Base-by-base conservation (phyloP, 2,113 vertebrate genomes). In the Laterallus jamaicensis region DNA sequence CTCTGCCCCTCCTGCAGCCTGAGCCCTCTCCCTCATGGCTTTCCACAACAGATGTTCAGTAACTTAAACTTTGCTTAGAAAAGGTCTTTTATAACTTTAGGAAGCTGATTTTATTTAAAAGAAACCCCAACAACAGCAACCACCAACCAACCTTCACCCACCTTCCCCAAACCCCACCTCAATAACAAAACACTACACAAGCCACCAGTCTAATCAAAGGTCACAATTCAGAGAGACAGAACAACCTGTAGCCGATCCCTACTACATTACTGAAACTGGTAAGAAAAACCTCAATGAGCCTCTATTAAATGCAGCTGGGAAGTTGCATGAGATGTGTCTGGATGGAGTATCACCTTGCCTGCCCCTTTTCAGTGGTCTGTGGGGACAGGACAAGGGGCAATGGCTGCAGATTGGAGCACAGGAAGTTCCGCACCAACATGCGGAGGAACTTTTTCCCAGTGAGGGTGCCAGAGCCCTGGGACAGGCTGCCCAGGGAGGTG, bases 21-120 rank as follows among this genome's bases (percentile, higher is more conserved):
- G 14, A 68, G 47, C 60, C 44, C 29, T 88, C 44, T 94, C 79
- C 87, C 69, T 68, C 44, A 37, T 79, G 84, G 77, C 74, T 73
- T 95, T 54, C 42, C 66, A 32, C 68, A 89, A 7, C 90, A 95
- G 86, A 96, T 96, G 96, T 82, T 94, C 69, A 58, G 68, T 87
- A 86, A 77, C 66, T 92, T 90, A 47, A 77, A 64, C 77, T 93
- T 88, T 64, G 73, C 82, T 86, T 73, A 88, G 90, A 83, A n/a
- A 77, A 80, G 44, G 28, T 84, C 32, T 75, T 86, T 64, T 35
- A 7, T 78, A 91, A 79, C 35, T 83, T 64, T 12, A 52, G 62
- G 83, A 82, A 84, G 58, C 29, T 31, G 18, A 19, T 82, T 84
- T 49, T 49, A 49, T 49, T 49, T 22, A 49, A 49, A 49, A 49